Conservation (phyloP, 2,113 vertebrate genomes). For the Chunga burmeisteri region DNA sequence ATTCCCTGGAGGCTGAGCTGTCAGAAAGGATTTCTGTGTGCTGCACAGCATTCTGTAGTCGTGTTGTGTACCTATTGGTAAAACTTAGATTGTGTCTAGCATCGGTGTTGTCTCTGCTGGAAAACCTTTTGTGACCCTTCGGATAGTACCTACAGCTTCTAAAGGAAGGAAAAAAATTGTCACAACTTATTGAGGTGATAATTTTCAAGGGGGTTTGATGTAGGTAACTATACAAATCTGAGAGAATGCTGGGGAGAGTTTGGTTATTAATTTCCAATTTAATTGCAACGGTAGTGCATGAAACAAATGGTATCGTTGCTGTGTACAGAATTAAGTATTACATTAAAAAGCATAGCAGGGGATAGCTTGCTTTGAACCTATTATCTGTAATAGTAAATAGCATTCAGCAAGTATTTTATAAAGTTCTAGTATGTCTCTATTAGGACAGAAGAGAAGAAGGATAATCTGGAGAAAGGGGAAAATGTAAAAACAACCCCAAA, state of each 20-base stretch:
- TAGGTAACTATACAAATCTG: too few relatives aligned
- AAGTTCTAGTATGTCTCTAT: background rate
- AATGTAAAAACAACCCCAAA: background rate
- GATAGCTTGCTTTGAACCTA: background rate
- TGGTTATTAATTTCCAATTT: background rate
- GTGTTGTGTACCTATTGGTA: too few relatives aligned
- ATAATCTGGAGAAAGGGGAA: background rate
- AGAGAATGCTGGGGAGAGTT: too few relatives aligned
- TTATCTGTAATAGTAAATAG: background rate
- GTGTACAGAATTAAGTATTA: background rate
- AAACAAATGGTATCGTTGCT: background rate
- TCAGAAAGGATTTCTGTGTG: background rate
- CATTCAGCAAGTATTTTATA: background rate
- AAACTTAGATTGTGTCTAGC: background rate
- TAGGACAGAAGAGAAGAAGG: background rate
- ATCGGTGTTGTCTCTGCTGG: background rate
- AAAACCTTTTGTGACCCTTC: background rate
- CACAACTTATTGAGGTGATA: background rate
- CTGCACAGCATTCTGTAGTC: accelerated
- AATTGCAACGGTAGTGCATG: accelerated
- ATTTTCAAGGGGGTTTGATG: background rate
- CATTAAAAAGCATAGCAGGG: background rate
- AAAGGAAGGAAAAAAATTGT: background rate
- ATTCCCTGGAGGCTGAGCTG: background rate
- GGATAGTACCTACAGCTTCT: background rate